These are phyloP conservation scores for Mormyrus hasselquistii DNA, from an alignment of 2,797 vertebrate genomes.

Conservation along the genomic window DNA sequence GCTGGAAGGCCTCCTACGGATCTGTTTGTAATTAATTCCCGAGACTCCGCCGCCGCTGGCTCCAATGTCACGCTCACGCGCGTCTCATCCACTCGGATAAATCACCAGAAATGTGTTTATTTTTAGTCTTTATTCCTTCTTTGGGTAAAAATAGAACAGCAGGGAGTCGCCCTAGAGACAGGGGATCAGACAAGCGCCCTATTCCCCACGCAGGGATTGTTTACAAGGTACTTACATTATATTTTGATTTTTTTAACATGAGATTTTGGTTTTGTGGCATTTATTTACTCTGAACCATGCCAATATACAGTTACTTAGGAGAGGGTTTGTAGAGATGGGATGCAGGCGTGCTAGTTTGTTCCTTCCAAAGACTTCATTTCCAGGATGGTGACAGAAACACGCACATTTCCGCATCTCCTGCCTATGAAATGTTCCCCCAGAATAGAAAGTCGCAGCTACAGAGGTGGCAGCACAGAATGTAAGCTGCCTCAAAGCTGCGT, in stretches of 20 bases:
- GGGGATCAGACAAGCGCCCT: neutral
- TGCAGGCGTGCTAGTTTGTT: neutral
- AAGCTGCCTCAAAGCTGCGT: neutral
- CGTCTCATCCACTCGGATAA: neutral
- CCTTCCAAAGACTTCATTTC: neutral
- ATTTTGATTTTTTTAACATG: neutral
- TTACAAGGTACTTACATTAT: neutral
- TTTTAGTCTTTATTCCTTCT: neutral
- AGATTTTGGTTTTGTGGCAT: neutral
- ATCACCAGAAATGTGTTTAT: neutral
- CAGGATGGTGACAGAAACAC: neutral
- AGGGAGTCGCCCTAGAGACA: neutral
- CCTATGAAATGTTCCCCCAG: neutral
- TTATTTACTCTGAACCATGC: neutral
- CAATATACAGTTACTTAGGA: neutral
- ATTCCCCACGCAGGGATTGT: neutral
- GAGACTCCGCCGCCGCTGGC: neutral
- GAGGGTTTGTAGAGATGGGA: neutral
- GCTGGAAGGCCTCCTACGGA: neutral
- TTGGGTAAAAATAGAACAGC: neutral
- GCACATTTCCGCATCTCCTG: neutral
- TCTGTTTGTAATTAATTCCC: neutral
- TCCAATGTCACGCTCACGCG: neutral
- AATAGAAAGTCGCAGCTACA: neutral
- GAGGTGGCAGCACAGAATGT: neutral